Conservation (phyloP, 2,888 invertebrate species). For the Automeris io region DNA sequence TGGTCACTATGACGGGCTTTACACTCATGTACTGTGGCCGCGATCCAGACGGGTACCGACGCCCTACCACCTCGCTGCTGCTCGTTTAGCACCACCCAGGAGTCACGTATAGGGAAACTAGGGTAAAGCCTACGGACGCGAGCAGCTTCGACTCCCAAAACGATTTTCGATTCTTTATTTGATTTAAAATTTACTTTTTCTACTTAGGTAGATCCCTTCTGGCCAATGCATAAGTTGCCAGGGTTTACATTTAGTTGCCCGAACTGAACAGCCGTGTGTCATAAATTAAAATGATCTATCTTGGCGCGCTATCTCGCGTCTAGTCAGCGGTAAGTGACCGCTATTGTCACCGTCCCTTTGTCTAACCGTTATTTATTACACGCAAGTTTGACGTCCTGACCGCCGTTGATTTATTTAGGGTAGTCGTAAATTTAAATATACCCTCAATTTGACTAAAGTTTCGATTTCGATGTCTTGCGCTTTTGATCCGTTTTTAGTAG, state of each 20-base stretch:
- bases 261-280: slow-evolving; percentile 5
- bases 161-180: no score
- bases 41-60: no score
- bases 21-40: no score
- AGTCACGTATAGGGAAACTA: no score
- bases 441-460: not conserved
- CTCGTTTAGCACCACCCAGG: no score
- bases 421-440: slow-evolving; percentile 19
- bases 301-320: slow-evolving; percentile 8
- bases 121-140: no score
- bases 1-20: no score
- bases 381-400: slow-evolving; percentile 8
- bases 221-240: not conserved
- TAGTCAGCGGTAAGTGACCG: slow-evolving; percentile 11
- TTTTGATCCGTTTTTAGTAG: not conserved
- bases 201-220: no score
- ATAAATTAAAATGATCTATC: slow-evolving; percentile 11
- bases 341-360: slow-evolving; percentile 10
- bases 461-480: not conserved
- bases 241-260: not conserved
- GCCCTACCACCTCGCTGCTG: no score
- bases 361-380: slow-evolving; percentile 22
- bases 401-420: slow-evolving; percentile 10
- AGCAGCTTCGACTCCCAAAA: no score
- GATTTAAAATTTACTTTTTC: no score